phyloP scores from a whole-genome alignment of 2,797 vertebrate species.

The Coranthus polyacanthus region DNA sequence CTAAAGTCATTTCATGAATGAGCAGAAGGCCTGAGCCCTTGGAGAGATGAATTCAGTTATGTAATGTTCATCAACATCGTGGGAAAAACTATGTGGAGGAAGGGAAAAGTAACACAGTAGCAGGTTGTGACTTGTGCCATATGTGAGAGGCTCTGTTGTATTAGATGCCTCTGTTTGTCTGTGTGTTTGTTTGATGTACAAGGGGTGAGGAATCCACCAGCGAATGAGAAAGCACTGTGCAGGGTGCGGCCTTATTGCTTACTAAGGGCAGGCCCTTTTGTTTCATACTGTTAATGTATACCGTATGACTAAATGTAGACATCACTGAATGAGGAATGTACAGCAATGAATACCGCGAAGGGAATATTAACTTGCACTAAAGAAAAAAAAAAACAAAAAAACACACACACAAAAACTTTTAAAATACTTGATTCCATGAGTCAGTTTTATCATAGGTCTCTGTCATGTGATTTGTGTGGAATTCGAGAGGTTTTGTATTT shows the following conservation, averaged over 20 bases:
- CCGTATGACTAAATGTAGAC: conserved; percentile 93
- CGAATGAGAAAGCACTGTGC: conserved; percentile 96
- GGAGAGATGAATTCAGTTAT: conserved; percentile 45
- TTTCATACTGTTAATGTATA: conserved; percentile 85
- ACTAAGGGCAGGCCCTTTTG: conserved; percentile 97
- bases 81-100: conserved; percentile 57
- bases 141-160: conserved; percentile 78
- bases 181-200: conserved; percentile 75
- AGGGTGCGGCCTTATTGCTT: conserved; percentile 96
- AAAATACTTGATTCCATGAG: conserved; percentile 99
- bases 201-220: conserved; percentile 96
- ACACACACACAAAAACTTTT: conserved; percentile 86
- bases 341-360: conserved; percentile 98
- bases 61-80: conserved; percentile 31
- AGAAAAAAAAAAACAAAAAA: conserved; percentile 73
- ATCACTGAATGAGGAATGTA: conserved; percentile 99
- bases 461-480: conserved; percentile 93
- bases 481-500: conserved; percentile 99
- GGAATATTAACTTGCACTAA: conserved; percentile 99
- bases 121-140: conserved; percentile 84
- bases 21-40: conserved; percentile 69
- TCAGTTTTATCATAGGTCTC: conserved; percentile 99
- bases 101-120: conserved; percentile 75
- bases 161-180: conserved; percentile 71
- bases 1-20: conserved; percentile 59